phyloP scores from a whole-genome alignment of 2,888 invertebrate species.

The Nomada goodeniana region DNA sequence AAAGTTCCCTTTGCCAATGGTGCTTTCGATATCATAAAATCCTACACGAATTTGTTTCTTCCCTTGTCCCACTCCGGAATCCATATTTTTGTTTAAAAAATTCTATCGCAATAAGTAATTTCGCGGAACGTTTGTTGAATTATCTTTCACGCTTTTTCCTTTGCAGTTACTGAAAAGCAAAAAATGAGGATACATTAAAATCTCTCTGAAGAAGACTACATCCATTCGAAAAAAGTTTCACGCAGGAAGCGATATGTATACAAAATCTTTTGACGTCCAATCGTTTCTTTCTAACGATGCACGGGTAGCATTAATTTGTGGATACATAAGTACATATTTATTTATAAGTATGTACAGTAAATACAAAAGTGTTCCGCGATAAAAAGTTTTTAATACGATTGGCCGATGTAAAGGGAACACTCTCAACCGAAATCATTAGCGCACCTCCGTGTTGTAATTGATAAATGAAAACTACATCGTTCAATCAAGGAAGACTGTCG shows the following conservation, averaged over 20 bases:
- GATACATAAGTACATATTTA: too few species aligned
- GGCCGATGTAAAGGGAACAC: slow-evolving; percentile 2
- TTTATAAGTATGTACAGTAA: background rate
- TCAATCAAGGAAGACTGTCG: too few species aligned
- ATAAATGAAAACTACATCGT: slow-evolving; percentile 7
- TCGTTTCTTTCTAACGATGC: background rate
- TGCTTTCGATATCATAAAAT: slow-evolving; percentile 98
- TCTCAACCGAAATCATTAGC: slow-evolving; percentile 7
- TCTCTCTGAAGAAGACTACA: background rate
- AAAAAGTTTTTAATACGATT: slow-evolving; percentile 2
- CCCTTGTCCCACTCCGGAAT: slow-evolving; percentile 76
- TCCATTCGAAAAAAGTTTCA: background rate
- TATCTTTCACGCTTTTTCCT: slow-evolving; percentile 10
- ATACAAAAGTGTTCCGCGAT: background rate
- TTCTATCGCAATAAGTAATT: slow-evolving; percentile 18
- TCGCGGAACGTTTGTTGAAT: slow-evolving; percentile 13
- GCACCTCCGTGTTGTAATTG: background rate
- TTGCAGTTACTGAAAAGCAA: slow-evolving; percentile 30
- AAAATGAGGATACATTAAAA: background rate
- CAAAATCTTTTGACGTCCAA: too few species aligned
- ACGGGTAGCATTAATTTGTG: background rate
- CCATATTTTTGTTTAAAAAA: slow-evolving; percentile 73
- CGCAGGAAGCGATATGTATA: too few species aligned
- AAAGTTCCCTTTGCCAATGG: slow-evolving; percentile 99
- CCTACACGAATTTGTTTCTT: slow-evolving; percentile 93